Conservation (phyloP, 2,888 invertebrate genomes). For the Limnephilus rhombicus region DNA sequence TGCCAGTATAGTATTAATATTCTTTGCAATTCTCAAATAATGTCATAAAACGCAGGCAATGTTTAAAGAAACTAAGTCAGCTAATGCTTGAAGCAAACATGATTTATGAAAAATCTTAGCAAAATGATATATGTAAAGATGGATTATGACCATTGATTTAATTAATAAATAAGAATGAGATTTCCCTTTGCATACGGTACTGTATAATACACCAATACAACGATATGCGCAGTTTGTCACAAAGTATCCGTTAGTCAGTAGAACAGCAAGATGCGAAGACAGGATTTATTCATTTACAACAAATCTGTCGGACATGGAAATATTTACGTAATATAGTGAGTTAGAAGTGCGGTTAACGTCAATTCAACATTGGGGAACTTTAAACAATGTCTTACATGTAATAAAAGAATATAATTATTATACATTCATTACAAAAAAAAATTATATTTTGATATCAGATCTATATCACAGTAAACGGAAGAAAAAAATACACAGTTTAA, state of each 20-base stretch:
- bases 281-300: background rate
- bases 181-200: background rate
- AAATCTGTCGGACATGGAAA: slow-evolving; percentile 5
- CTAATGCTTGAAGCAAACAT: background rate
- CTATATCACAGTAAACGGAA: slow-evolving; percentile 66
- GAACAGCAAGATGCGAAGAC: background rate
- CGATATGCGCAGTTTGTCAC: background rate
- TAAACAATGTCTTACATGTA: slow-evolving; percentile 59
- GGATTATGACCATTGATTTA: slow-evolving; percentile 6
- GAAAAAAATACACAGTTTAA: slow-evolving; percentile 56
- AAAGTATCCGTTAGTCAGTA: background rate
- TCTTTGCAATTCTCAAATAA: background rate
- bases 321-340: background rate
- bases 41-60: background rate
- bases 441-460: slow-evolving; percentile 62
- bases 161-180: slow-evolving; percentile 2
- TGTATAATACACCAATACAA: background rate
- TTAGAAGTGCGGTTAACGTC: slow-evolving; percentile 42
- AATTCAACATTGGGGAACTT: slow-evolving; percentile 52
- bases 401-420: slow-evolving; percentile 54
- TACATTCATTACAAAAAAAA: slow-evolving; percentile 53
- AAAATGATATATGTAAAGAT: slow-evolving; percentile 12
- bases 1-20: background rate
- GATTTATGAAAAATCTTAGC: background rate
- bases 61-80: background rate